phyloP scores from a whole-genome alignment of 2,113 vertebrate genomes.

The Gobio gobio region DNA sequence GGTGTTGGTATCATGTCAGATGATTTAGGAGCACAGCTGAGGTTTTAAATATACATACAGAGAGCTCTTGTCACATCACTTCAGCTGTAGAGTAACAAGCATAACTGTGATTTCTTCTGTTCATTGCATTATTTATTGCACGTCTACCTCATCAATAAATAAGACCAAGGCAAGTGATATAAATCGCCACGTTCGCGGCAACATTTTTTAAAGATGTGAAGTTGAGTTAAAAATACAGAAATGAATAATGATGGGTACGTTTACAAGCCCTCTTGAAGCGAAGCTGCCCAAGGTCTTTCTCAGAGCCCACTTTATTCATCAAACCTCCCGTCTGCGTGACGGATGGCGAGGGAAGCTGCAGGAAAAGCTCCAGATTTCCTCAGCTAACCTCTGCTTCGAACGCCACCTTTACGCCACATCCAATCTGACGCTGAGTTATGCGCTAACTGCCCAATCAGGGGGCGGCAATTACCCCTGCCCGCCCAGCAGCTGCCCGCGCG shows the following conservation, averaged over 20 bases:
- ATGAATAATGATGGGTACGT: constrained; percentile 6
- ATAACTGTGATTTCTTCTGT: neutral
- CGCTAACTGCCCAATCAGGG: constrained; percentile 33
- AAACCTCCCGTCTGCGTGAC: constrained; percentile 25
- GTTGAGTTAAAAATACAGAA: constrained; percentile 4
- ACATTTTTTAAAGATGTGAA: constrained; percentile 1
- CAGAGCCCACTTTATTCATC: constrained; percentile 44
- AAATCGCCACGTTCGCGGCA: neutral
- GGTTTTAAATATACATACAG: neutral
- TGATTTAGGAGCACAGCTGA: neutral
- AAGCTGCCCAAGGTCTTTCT: constrained; percentile 41
- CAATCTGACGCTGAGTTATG: constrained; percentile 36
- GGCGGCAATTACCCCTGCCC: constrained; percentile 32
- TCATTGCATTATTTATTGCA: constrained; percentile 29
- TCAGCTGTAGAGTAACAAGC: neutral
- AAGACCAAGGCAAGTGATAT: neutral
- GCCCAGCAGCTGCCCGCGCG: constrained; percentile 32
- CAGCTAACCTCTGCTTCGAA: neutral
- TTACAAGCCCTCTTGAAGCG: neutral
- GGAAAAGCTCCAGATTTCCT: constrained; percentile 1
- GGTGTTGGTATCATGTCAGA: neutral
- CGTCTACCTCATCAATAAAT: constrained; percentile 18
- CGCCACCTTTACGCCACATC: neutral
- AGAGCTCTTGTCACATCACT: neutral
- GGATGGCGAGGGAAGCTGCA: constrained; percentile 37